These are phyloP conservation scores for Lumbricus terrestris DNA, from an alignment of 2,888 invertebrate genomes.

Conservation along the genomic window DNA sequence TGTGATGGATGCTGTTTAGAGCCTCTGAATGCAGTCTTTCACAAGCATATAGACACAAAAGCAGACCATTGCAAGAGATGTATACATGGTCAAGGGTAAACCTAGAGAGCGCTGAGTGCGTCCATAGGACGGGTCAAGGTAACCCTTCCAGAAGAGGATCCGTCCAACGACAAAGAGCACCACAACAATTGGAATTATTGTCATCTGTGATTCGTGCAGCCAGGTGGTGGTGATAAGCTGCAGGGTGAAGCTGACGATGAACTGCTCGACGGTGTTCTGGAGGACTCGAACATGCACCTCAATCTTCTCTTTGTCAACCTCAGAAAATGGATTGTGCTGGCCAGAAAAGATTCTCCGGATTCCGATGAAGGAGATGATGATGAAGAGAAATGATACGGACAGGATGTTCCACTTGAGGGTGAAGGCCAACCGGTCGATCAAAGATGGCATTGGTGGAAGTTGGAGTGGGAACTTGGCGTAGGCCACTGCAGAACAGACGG, in stretches of 20 bases:
- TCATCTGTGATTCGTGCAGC: conserved; percentile 30
- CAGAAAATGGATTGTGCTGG: conserved; percentile 40
- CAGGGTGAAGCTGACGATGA: conserved; percentile 35
- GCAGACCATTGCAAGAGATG: neutral
- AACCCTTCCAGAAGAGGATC: conserved; percentile 38
- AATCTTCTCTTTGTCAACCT: conserved; percentile 36
- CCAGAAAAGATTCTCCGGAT: conserved; percentile 30
- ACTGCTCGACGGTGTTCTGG: conserved; percentile 41
- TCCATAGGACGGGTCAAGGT: conserved; percentile 25
- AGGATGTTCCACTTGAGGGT: conserved; percentile 40
- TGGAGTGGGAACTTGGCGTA: conserved; percentile 11
- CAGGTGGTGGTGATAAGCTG: conserved; percentile 40
- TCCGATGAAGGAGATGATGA: conserved; percentile 31
- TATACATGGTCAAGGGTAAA: conserved; percentile 32
- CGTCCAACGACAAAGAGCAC: conserved; percentile 38
- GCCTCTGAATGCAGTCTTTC: neutral
- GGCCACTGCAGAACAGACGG: neutral
- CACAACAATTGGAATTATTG: conserved; percentile 38
- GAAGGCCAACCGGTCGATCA: conserved; percentile 36
- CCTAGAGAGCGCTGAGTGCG: conserved; percentile 35
- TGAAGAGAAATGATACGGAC: conserved; percentile 32
- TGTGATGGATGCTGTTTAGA: neutral
- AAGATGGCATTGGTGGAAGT: conserved; percentile 20
- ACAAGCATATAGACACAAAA: conserved; percentile 21
- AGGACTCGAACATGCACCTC: conserved; percentile 30